Evolutionary conservation across 2,888 invertebrate genomes (phyloP), one percentile per base, ranked within the genome.

Genomic region (Rambutsinella grinnellia): DNA sequence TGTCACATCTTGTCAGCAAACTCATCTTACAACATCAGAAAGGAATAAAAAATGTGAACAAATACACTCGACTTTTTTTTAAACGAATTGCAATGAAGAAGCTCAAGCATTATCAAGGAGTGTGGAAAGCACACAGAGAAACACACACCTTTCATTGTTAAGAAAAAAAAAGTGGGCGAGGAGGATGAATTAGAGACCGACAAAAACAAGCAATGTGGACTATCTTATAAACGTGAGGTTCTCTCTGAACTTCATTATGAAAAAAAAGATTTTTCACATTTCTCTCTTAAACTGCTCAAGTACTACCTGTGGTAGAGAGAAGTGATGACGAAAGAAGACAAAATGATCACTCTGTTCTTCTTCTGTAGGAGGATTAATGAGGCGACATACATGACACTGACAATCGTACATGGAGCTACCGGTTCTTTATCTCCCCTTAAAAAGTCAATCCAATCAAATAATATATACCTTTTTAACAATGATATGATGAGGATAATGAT

Each of bases 361-460:
- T n/a, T 36, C 71, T 65, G 71, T 72, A 72, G 71, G 71, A 72
- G 71, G 71, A 72, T 72, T 72, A 72, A 72, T 72, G 71, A 72
- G 71, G 71, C 71, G 71, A 72, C 71, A 65, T 72, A 72, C 71
- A 72, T 72, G 71, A 72, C 71, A 72, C 71, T 72, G 71, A 72
- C 71, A 72, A 72, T 72, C 56, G 21, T 57, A 65, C 71, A 65
- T 63, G 61, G 58, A 44, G 71, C 71, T 72, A 72, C 71, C 71
- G 71, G 71, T 72, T 72, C 71, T 72, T 72, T 72, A 72, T 72
- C 71, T 72, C 24, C 17, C 70, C 70, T 70, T 70, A 70, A 70
- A 70, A 56, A 70, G 70, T 15, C 8, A 8, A 44, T 8, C 15
- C 15, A 44, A 44, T 10, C 44, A 44, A 15, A 44, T 10, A 44